Evolutionary conservation across 1,140 invertebrate genomes (phyloP).

Genomic region (Trachymyrmex cornetzi): DNA sequence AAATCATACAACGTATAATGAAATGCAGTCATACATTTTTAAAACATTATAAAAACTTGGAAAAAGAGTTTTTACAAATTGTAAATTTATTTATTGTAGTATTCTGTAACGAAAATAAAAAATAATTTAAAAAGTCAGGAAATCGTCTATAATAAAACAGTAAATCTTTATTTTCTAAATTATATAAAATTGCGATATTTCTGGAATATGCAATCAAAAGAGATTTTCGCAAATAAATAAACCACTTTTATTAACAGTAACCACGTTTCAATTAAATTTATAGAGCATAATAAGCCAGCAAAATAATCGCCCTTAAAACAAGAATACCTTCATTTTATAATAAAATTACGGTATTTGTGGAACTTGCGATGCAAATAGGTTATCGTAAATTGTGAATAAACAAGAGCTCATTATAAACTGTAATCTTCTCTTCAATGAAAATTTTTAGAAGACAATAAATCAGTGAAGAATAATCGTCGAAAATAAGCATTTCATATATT

Average conservation of each 20-base stretch:
- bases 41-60: not conserved
- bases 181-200: not conserved
- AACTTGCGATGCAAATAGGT: not conserved
- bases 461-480: not conserved
- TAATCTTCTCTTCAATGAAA: not conserved
- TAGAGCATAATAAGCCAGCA: not conserved
- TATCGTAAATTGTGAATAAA: not conserved
- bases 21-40: not conserved
- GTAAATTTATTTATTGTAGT: too few species aligned
- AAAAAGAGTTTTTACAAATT: not conserved
- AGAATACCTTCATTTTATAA: conserved; percentile 14
- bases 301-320: not conserved
- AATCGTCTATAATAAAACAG: not conserved
- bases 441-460: not conserved
- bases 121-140: not conserved
- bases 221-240: conserved; percentile 1
- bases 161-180: not conserved
- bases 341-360: not conserved
- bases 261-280: not conserved
- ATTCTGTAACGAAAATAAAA: not conserved
- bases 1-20: not conserved
- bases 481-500: not conserved
- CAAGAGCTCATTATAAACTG: not conserved
- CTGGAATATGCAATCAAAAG: not conserved
- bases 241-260: not conserved